Evolutionary conservation across 2,113 vertebrate genomes (phyloP), one percentile per base, ranked within the genome.

Genomic region (Indicator indicator): DNA sequence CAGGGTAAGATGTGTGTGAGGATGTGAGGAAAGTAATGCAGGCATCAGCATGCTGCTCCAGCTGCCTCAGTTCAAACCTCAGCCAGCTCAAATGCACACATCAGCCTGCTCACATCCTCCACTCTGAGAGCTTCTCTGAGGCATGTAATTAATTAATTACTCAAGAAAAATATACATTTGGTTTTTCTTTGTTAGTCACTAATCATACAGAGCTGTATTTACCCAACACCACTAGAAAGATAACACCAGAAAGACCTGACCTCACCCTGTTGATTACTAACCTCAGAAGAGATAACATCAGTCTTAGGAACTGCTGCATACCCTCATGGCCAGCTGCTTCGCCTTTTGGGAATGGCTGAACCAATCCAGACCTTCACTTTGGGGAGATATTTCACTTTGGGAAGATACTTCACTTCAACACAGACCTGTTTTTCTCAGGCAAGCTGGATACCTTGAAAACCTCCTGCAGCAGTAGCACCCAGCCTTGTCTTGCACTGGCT

Each of bases 1-100:
- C 5, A 15, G 38, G 46, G 79, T 64, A 89, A 18, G 18, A 27
- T 50, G 36, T 0, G 0, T 27, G 44, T 3, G 17, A 44, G 38
- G 42, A 60, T 74, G 36, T 28, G 38, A 86, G 46, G 54, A 50
- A 94, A 90, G 16, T 40, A 58, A 50, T 0, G 3, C 19, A 88
- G n/a, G 23, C 11, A 16, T 63, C 71, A 89, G 91, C 78, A 91
- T 0, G 1, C 30, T 71, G 48, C 52, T 88, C 28, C 76, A 84
- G 80, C 80, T 89, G 79, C 76, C 2, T 1, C 21, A 56, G 32
- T 42, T 55, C 75, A 60, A 72, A 68, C 58, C 56, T 86, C 73
- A 72, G 80, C 48, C 73, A 84, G 69, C 76, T 38, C 56, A 80
- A 74, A 72, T 15, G 12, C 11, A 68, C 33, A 16, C 2, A 1